Evolutionary conservation across 2,113 vertebrate species (phyloP), one percentile per base, ranked within the genome.

Genomic region (Merops nubicus): DNA sequence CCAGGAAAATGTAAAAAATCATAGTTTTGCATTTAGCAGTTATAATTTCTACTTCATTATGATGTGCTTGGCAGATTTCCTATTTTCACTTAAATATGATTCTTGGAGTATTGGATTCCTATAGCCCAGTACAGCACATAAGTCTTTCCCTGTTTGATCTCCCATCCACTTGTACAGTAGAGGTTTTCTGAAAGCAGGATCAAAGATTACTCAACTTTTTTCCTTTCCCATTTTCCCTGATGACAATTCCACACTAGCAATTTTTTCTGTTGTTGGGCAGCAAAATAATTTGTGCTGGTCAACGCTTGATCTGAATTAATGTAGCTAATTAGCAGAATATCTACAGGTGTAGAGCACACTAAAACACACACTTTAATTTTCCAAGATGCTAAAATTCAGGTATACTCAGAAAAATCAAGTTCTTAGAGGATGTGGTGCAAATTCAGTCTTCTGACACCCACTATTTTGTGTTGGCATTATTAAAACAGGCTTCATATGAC

Each of bases 21-120:
- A 26, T 59, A 59, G 11, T 88, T 85, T 28, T 90, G n/a, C 85
- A 42, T 77, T 96, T 93, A 80, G 56, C 72, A 85, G 70, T 96
- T 90, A 91, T 78, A 91, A 81, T 63, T 77, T 95, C 73, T 88
- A 76, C 43, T 79, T 62, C 93, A 93, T 95, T 83, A 83, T 80
- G 23, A 70, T 73, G 43, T 91, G 89, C 88, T 97, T 93, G 81
- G 95, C 70, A 83, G 88, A 86, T 80, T 97, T 97, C 83, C 77
- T 97, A 31, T 77, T 97, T 95, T 96, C 85, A 97, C 78, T 97
- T 97, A 40, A 59, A 89, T 80, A 72, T 72, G 94, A 88, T 84
- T 97, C 95, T 86, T 95, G 81, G 72, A 94, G n/a, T 97, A 98
- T 96, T 97, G 97, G 97, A 98, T 98, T 98, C 95, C 96, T 93